Evolutionary conservation across 37 sponge, comb jelly and placozoan genomes (phyloP).

Genomic region (Ianthella basta): DNA sequence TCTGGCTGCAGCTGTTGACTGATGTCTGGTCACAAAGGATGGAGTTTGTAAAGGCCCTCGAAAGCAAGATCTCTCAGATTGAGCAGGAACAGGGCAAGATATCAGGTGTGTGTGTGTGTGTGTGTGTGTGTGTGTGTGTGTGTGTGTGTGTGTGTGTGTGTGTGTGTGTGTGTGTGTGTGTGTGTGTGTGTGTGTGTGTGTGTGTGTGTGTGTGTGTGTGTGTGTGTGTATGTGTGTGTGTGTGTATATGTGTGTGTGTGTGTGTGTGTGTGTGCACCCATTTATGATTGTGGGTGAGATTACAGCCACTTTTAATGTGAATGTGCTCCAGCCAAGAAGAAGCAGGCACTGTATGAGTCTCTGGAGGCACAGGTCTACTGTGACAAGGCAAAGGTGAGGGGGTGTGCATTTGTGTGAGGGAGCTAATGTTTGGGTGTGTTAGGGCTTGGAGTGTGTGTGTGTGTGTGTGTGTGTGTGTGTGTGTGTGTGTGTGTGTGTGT

Average conservation of each 20-base stretch:
- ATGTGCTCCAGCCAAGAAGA: constrained; percentile 62
- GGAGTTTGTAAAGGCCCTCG: constrained; percentile 41
- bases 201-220: too few relatives aligned
- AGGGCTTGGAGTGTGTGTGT: constrained; percentile 5
- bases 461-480: constrained; percentile 9
- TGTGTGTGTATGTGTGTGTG: not conserved
- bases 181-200: too few relatives aligned
- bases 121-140: constrained; percentile 1
- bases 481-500: constrained; percentile 7
- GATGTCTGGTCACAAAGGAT: constrained; percentile 70
- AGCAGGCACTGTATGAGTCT: constrained; percentile 61
- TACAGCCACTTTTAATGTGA: too few relatives aligned
- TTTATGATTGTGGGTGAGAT: not conserved
- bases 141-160: not conserved
- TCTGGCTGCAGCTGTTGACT: constrained; percentile 57
- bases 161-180: too few relatives aligned
- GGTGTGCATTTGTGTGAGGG: constrained; percentile 31
- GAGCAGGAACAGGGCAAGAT: constrained; percentile 40
- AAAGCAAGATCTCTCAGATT: constrained; percentile 51
- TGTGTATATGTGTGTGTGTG: not conserved
- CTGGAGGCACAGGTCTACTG: constrained; percentile 74
- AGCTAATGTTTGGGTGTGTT: not conserved
- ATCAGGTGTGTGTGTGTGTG: not conserved
- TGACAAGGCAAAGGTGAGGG: constrained; percentile 41
- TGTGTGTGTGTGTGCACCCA: too few relatives aligned